phyloP scores from a whole-genome alignment of 1,140 invertebrate genomes.

The Dolichoris vasculosae region DNA sequence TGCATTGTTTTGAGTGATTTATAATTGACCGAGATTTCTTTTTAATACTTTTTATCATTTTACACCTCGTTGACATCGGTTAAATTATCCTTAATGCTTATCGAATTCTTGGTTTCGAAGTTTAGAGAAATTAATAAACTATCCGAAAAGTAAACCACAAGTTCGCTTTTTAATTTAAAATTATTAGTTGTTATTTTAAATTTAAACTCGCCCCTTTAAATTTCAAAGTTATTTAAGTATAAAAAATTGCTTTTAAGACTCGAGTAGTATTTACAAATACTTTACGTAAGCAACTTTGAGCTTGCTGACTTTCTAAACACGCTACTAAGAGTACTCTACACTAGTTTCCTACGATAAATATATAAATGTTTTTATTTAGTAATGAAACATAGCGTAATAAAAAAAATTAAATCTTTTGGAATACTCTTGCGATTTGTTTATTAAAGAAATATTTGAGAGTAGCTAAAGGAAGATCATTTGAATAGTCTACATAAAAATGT shows the following conservation, averaged over 20 bases:
- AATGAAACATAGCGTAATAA: neutral
- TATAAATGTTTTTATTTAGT: no score
- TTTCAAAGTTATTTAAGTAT: neutral
- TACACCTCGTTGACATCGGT: constrained; percentile 1
- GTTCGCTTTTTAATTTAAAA: no score
- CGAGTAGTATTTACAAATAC: neutral
- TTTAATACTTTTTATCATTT: constrained; percentile 30
- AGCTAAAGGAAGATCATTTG: no score
- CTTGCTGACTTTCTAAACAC: neutral
- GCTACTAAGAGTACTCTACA: no score
- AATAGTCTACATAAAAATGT: no score
- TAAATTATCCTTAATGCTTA: constrained; percentile 4
- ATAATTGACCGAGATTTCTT: constrained; percentile 33
- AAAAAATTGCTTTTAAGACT: neutral
- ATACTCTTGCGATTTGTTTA: neutral
- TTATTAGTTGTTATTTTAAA: no score
- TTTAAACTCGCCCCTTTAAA: no score
- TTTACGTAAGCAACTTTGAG: neutral
- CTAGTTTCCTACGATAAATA: no score
- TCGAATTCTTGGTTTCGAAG: neutral
- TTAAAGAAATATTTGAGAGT: neutral
- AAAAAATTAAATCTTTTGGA: neutral
- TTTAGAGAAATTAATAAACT: no score
- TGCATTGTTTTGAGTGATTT: constrained; percentile 12
- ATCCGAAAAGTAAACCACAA: no score